Percentiles rank a stretch among this genome's conserved stretches.
Evolutionary conservation across 2,888 invertebrate genomes (phyloP).

Genomic region (Diploptera punctata): DNA sequence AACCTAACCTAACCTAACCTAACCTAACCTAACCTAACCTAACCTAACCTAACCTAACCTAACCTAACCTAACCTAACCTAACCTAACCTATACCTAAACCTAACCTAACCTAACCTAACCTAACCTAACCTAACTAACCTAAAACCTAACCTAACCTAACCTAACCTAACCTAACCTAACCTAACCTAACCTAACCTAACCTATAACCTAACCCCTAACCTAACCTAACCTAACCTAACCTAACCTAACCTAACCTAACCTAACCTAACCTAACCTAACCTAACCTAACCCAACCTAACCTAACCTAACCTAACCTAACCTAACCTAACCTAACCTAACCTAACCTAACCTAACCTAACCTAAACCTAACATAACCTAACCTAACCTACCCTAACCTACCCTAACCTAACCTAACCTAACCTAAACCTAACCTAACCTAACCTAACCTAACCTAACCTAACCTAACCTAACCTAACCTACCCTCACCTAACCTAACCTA

Average conservation of each 20-base stretch:
- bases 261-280: conserved; percentile 32
- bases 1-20: conserved; percentile 29
- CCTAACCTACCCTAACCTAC: conserved; percentile 22
- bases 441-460: neutral
- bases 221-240: conserved; percentile 31
- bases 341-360: too few species aligned
- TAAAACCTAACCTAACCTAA: conserved; percentile 29
- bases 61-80: conserved; percentile 32
- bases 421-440: conserved; percentile 18
- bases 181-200: conserved; percentile 32
- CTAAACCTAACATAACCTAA: conserved; percentile 38
- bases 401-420: conserved; percentile 38
- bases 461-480: neutral
- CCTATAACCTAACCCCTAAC: conserved; percentile 21
- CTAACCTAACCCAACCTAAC: conserved; percentile 25
- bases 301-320: conserved; percentile 32
- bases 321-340: conserved; percentile 29
- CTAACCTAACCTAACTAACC: conserved; percentile 16
- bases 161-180: conserved; percentile 27
- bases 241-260: conserved; percentile 33
- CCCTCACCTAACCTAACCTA: neutral
- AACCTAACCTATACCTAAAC: conserved; percentile 28
- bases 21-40: conserved; percentile 29
- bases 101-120: conserved; percentile 26
- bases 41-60: conserved; percentile 29